Conservation (phyloP, 2,888 invertebrate genomes). For the Piscicola geometra region DNA sequence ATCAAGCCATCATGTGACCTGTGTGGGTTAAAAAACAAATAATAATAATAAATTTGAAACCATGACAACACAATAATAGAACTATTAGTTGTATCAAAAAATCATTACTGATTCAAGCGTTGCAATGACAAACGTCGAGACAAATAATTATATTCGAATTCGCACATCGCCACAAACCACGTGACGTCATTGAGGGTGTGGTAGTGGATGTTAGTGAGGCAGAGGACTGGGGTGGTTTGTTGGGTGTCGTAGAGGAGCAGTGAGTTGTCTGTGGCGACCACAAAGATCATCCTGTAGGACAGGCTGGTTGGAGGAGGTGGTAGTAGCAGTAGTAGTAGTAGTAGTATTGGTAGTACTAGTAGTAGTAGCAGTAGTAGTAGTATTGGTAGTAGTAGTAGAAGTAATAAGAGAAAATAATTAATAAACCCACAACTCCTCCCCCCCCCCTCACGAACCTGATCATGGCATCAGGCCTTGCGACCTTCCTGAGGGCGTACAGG, state of each 20-base stretch:
- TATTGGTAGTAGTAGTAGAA: background rate
- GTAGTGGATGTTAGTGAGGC: conserved; percentile 78
- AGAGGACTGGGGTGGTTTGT: conserved; percentile 72
- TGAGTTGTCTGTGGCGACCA: conserved; percentile 79
- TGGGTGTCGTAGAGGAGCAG: conserved; percentile 84
- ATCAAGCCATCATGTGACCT: conserved; percentile 73
- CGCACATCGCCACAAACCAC: conserved; percentile 66
- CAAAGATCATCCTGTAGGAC: conserved; percentile 79
- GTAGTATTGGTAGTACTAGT: no score
- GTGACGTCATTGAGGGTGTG: conserved; percentile 80
- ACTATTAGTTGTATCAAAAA: no score
- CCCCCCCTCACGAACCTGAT: background rate
- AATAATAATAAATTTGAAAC: no score
- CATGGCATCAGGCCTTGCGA: background rate
- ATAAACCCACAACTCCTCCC: background rate
- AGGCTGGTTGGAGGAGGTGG: conserved; percentile 52
- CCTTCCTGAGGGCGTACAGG: conserved; percentile 61
- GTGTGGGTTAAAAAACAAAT: no score
- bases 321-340: background rate
- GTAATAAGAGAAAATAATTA: background rate
- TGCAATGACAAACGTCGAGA: no score
- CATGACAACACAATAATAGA: no score
- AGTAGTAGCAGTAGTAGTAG: no score
- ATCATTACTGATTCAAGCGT: no score
- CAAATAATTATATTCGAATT: no score